These are phyloP conservation scores for Tipula lateralis DNA, from an alignment of 2,888 invertebrate species.

Conservation along the genomic window DNA sequence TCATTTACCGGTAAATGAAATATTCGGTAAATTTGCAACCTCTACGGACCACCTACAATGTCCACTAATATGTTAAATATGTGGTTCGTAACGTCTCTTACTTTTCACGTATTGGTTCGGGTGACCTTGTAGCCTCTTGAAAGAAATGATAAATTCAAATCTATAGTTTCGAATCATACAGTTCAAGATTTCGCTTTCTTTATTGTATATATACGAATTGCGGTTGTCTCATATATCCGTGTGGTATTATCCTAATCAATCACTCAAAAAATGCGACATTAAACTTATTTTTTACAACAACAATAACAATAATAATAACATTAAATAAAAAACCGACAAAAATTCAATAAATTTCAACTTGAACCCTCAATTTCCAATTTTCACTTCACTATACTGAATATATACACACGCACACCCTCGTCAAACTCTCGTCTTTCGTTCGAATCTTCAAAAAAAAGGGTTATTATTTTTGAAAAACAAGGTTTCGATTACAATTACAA, in stretches of 20 bases:
- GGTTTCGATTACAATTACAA: constrained; percentile 24
- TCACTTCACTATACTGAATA: background rate
- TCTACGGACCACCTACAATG: no score
- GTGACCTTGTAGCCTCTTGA: no score
- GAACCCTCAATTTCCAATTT: background rate
- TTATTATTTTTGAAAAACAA: background rate
- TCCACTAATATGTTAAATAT: no score
- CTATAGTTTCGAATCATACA: no score
- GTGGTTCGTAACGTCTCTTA: no score
- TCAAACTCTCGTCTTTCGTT: background rate
- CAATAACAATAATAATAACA: background rate
- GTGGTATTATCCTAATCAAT: background rate
- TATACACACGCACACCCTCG: background rate
- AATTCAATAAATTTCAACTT: background rate
- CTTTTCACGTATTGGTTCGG: no score
- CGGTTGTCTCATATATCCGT: background rate
- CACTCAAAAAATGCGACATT: background rate
- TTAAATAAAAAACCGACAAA: background rate
- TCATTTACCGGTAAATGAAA: no score
- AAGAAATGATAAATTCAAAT: no score
- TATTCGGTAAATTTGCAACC: no score
- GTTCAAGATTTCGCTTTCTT: no score
- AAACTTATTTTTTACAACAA: background rate
- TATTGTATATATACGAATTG: background rate
- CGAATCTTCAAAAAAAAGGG: background rate